Evolutionary conservation across 1,140 invertebrate genomes (phyloP), one percentile per base, ranked within the genome.

Genomic region (Macrocentrus cingulum): DNA sequence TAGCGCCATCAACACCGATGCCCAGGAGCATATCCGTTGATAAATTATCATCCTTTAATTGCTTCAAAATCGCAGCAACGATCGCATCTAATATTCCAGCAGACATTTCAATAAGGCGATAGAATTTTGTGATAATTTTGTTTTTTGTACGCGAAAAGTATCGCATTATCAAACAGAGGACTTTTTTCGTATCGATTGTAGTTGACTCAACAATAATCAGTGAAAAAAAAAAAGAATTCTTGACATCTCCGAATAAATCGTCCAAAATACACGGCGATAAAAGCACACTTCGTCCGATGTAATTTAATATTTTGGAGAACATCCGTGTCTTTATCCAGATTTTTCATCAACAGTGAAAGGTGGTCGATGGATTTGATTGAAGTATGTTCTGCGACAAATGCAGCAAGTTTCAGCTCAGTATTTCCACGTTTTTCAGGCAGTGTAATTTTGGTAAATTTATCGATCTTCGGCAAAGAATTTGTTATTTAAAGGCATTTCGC

Each of bases 321-420:
- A 7, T 65, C 46, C 41, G 68, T 70, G 23, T 56, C 61, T 11
- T 57, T 15, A 59, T 71, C 68, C 6, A 71, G 53, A 19, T 57
- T 46, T 29, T 61, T 53, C 5, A 72, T 36, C 19, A 74, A 23
- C 19, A 62, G 44, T 13, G 63, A 48, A 11, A 76, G 42, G 64
- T 76, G 71, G 60, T 76, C 65, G 8, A 70, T 63, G 3, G 71
- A 68, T 48, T 34, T 13, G n/a, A 71, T 9, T n/a, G 66, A 66
- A 55, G 63, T 66, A 41, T 74, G 71, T 34, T 73, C 71, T 3
- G 71, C 70, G n/a, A 74, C 63, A 63, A 71, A 74, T 11, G 66
- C 67, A 56, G 73, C 64, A 1, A 76, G 67, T 67, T 76, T 71
- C 25, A 76, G 59, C 60, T 74, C 69, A 8, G 68, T 66, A 16